Evolutionary conservation across 2,113 vertebrate species (phyloP), one percentile per base, ranked within the genome.

Genomic region (Orientallactaga bullata): DNA sequence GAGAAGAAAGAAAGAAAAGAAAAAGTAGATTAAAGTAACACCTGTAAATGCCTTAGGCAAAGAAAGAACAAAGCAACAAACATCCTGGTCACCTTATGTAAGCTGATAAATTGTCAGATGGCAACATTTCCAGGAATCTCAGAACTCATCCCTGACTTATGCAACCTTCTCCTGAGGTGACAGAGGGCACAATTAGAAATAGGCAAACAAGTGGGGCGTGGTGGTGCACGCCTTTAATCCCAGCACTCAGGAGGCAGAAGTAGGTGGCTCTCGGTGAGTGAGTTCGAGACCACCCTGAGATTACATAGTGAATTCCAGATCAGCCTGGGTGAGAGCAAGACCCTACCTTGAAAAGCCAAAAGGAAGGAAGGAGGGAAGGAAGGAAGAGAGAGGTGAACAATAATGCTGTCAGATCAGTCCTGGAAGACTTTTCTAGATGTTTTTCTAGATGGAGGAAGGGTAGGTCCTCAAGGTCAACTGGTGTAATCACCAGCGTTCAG

Each of bases 11-110:
- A 58, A 39, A 63, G 18, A 63, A 63, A 63, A 69, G 7, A 72
- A 73, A 76, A 61, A 63, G 60, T 76, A 82, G 60, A 73, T 35
- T 86, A 77, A 88, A 94, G 47, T 37, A 58, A 63, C 26, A 68
- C 37, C 94, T 94, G 47, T 13, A 84, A 85, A 84, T 89, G 77
- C 90, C 90, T 96, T 63, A 73, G n/a, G 79, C 79, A 89, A 93
- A 96, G 55, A 94, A 2, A 76, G 65, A 91, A 58, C 93, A 88
- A 94, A 85, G 63, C 32, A 28, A 61, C 35, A 96, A 90, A 32
- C 60, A 92, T 83, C 37, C 81, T 90, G 94, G 88, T 93, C 95
- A 94, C 85, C 26, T 94, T 91, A 73, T 35, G 37, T 65, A 85
- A 93, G 47, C n/a, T 11, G 35, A 73, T 37, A 95, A 85, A 73